These are phyloP conservation scores for Drosophila melanosoma DNA, from an alignment of 2,888 invertebrate genomes.

Conservation along the genomic window DNA sequence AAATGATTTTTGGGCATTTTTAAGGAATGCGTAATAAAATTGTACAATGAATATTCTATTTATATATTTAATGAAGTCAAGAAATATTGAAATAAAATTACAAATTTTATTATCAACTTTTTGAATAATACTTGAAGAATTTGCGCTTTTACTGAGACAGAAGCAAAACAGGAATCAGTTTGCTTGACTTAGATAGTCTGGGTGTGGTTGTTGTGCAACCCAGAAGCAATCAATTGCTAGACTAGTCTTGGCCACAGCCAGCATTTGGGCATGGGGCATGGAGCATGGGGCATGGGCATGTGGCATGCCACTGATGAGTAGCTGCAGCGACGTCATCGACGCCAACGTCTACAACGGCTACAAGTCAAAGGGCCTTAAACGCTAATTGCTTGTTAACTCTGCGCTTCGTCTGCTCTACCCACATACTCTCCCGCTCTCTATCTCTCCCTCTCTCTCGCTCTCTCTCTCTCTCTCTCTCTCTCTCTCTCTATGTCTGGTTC, in stretches of 20 bases:
- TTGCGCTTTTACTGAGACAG: not conserved
- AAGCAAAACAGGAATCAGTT: not conserved
- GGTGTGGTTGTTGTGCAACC: constrained; percentile 8
- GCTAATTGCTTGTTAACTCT: constrained; percentile 62
- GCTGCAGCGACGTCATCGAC: constrained; percentile 38
- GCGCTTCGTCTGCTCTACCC: not conserved
- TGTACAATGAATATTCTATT: not conserved
- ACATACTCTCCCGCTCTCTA: not conserved
- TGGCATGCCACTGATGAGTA: constrained; percentile 32
- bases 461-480: constrained; percentile 1
- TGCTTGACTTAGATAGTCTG: not conserved
- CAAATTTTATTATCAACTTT: not conserved
- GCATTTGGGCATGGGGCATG: constrained; percentile 1
- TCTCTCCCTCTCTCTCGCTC: not conserved
- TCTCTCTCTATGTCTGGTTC: not conserved
- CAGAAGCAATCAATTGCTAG: constrained; percentile 40
- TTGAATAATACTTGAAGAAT: not conserved
- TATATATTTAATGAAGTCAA: not conserved
- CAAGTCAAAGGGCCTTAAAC: constrained; percentile 66
- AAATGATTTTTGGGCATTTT: not conserved
- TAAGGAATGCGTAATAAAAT: not conserved
- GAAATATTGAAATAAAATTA: not conserved
- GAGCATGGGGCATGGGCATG: constrained; percentile 1
- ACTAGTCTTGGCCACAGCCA: constrained; percentile 7
- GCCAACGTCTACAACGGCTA: constrained; percentile 43